Base-by-base conservation (phyloP, 2,113 vertebrate species). In the Oreotrochilus melanogaster region DNA sequence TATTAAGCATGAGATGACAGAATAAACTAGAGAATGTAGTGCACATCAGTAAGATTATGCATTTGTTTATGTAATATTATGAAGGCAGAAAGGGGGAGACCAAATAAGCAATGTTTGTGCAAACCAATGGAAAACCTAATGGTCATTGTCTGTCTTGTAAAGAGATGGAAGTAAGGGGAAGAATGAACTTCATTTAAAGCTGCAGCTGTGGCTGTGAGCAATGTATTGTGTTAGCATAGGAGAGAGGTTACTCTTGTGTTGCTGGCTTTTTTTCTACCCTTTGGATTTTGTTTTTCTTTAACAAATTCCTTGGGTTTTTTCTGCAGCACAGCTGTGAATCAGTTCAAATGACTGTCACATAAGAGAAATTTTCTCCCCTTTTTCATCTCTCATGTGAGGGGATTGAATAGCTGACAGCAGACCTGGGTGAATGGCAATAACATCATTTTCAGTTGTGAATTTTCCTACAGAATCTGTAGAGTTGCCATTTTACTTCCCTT, bases 311-410 rank as follows among this genome's bases (percentile, higher is more conserved):
- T 42, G 35, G 3, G 2, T 31, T 81, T 2, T 58, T 87, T 69
- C 47, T 2, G 0, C 19, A 54, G 11, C 7, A 7, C 0, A 10
- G 9, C 23, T 50, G 7, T 47, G 27, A 13, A 57, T 86, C 30
- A 5, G 2, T 35, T 81, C 51, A 81, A 73, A n/a, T 2, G 4
- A 54, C 11, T 47, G 4, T 39, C 60, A 56, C 43, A 85, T 28
- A 62, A 33, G 13, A 42, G 14, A 81, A 89, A 39, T 13, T 37
- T 4, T 5, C 17, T 37, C 8, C 8, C 4, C 7, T 84, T 61
- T 54, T 21, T 65, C 65, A 54, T 71, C 16, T 61, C 3, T 81
- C 13, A 6, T 51, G 23, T 23, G 66, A 67, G 47, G 15, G 16
- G 37, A 28, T 11, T 62, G 31, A 86, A 23, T 24, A 58, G n/a